A percentile compares a stretch with the other conserved stretches of the same genome.
Evolutionary conservation across 2,797 vertebrate genomes (phyloP).

Genomic region (Helicolenus hilgendorfi): DNA sequence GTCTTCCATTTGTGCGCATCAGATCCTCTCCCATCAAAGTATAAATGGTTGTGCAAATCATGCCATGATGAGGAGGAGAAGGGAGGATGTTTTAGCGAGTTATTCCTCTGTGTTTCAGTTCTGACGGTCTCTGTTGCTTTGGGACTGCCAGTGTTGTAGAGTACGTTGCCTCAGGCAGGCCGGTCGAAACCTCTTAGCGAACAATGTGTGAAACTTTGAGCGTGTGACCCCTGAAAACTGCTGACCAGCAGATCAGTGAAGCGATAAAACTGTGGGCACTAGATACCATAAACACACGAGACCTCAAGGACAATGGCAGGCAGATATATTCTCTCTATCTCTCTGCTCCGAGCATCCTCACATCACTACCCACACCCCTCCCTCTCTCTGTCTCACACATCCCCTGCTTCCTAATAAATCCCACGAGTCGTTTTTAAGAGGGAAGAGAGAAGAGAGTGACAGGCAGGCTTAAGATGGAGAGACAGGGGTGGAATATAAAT

Average conservation of each 20-base stretch:
- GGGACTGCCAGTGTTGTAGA: constrained; percentile 6
- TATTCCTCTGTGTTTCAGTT: constrained; percentile 14
- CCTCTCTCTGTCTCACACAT: background rate
- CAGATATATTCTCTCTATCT: constrained; percentile 15
- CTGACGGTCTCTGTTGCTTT: constrained; percentile 4
- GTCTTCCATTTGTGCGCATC: background rate
- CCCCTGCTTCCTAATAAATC: constrained; percentile 61
- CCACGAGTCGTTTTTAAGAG: constrained; percentile 38
- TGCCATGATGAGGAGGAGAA: background rate
- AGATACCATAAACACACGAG: constrained; percentile 58
- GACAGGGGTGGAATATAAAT: constrained; percentile 59
- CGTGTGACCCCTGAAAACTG: constrained; percentile 71
- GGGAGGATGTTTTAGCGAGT: constrained; percentile 1
- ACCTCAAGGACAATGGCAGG: constrained; percentile 73
- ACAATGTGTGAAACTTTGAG: constrained; percentile 64
- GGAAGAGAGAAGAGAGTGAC: constrained; percentile 24
- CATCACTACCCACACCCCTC: constrained; percentile 40
- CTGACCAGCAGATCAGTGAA: constrained; percentile 69
- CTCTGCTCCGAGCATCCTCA: constrained; percentile 49
- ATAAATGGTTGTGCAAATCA: background rate
- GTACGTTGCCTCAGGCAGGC: background rate
- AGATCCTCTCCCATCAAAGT: background rate
- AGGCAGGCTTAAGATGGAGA: constrained; percentile 47
- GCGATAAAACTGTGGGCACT: constrained; percentile 69
- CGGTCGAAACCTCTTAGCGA: constrained; percentile 61